Conservation (phyloP, 2,888 invertebrate species). For the Corbicula japonica region DNA sequence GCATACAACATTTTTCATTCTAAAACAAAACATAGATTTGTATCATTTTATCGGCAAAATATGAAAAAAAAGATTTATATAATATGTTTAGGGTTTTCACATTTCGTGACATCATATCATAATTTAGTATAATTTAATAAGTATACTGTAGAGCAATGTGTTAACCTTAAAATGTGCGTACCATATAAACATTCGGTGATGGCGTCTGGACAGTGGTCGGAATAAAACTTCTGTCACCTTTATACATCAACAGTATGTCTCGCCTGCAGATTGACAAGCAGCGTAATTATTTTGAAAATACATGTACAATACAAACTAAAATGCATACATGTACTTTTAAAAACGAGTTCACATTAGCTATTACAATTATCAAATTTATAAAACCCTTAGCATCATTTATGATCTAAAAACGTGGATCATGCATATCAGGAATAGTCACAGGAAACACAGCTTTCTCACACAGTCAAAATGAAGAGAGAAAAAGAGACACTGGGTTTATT, state of each 20-base stretch:
- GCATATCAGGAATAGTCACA: neutral
- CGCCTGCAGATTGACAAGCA: slow-evolving; percentile 34
- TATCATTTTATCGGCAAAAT: too few species aligned
- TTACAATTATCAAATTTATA: neutral
- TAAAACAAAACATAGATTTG: too few species aligned
- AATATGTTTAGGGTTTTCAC: too few species aligned
- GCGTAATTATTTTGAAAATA: neutral
- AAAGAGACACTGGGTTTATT: too few species aligned
- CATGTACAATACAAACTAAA: neutral
- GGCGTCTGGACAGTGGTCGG: slow-evolving; percentile 11
- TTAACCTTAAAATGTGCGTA: too few species aligned
- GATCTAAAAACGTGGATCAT: neutral
- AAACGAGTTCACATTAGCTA: neutral
- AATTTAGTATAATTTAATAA: too few species aligned
- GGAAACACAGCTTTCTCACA: too few species aligned
- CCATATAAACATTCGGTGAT: slow-evolving; percentile 35
- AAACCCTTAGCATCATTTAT: neutral
- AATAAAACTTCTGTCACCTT: slow-evolving; percentile 51
- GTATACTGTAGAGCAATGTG: too few species aligned
- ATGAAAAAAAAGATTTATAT: too few species aligned
- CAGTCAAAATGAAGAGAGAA: too few species aligned
- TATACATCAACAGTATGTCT: slow-evolving; percentile 56
- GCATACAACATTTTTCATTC: too few species aligned
- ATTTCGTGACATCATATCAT: too few species aligned
- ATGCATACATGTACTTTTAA: neutral